A percentile compares a stretch with the other conserved stretches of the same genome.
Conservation (phyloP, 2,797 vertebrate species). For the Otolemur crassicaudatus region DNA sequence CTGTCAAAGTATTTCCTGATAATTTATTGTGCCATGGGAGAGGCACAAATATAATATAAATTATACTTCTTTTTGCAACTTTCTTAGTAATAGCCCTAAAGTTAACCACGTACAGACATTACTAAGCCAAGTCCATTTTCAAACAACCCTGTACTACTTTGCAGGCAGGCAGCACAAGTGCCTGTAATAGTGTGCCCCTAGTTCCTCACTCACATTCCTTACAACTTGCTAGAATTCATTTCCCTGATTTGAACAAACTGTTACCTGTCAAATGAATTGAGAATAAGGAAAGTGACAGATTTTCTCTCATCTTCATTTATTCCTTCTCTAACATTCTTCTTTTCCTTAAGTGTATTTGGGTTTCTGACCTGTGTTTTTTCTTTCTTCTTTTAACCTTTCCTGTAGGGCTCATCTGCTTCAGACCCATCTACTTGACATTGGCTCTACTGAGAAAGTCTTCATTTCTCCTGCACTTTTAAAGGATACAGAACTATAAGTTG, state of each 20-base stretch:
- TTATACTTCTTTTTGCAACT: background rate
- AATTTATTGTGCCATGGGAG: no score
- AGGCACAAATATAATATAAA: background rate
- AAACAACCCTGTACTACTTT: background rate
- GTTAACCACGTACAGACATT: background rate
- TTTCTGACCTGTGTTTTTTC: background rate
- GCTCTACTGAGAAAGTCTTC: background rate
- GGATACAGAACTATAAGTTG: background rate
- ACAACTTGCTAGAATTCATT: no score
- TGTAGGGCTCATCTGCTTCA: background rate
- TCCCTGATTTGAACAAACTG: background rate
- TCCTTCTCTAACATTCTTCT: background rate
- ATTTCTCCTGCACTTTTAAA: background rate
- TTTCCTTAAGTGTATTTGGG: background rate
- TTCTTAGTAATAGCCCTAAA: no score
- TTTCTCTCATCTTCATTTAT: background rate
- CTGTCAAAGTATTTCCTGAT: background rate
- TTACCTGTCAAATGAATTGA: background rate
- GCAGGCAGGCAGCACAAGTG: background rate
- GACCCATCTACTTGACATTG: background rate
- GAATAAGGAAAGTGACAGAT: background rate
- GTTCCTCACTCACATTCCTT: background rate
- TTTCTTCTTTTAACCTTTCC: background rate
- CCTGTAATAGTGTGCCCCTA: rapidly evolving
- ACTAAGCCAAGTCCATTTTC: background rate